Base-by-base conservation (phyloP, 2,888 invertebrate genomes). In the Lepidocyrtoides sp. region DNA sequence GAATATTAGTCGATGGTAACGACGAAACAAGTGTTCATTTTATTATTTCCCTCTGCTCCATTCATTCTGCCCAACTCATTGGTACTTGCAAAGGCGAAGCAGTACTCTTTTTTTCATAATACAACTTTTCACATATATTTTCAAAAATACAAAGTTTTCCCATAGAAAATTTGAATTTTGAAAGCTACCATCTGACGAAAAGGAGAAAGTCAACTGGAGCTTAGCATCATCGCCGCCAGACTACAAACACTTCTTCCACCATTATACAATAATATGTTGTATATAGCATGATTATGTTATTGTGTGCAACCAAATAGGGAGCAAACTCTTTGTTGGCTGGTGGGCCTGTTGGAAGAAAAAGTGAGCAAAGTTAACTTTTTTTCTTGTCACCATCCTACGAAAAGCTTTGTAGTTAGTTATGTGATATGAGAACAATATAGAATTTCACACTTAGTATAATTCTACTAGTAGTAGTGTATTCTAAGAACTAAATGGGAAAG, bases 121-220 rank as follows among this genome's bases (percentile, higher is more conserved):
- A 51, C 82, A 89, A 89, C 89, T 89, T 89, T 89, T 82, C 89
- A 82, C 89, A 89, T 89, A 83, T 89, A 89, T 89, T 89, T 83
- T 75, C 23, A 72, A 89, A 83, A 81, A 89, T 36, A 72, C 69
- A 85, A 91, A 91, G 85, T 91, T 91, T 91, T 51, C 81, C 57
- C 85, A 81, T 85, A 81, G 69, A 86, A 90, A 86, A 91, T 91
- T 91, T 91, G 91, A 91, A 91, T 91, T 91, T 91, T 86, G 85
- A 91, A 91, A 89, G 89, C 57, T 36, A 89, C 82, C 89, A 89
- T 89, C 89, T 89, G 89, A 89, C 79, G 66, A 60, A 79, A 69
- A 63, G 36, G 36, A 48, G 14, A 88, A 88, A 88, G 88, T 82
- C 88, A 81, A 88, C 69, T 41, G 14, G 69, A 48, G 23, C 17